phyloP scores from a whole-genome alignment of 2,797 vertebrate species.

The Mormyrops boulengeri region DNA sequence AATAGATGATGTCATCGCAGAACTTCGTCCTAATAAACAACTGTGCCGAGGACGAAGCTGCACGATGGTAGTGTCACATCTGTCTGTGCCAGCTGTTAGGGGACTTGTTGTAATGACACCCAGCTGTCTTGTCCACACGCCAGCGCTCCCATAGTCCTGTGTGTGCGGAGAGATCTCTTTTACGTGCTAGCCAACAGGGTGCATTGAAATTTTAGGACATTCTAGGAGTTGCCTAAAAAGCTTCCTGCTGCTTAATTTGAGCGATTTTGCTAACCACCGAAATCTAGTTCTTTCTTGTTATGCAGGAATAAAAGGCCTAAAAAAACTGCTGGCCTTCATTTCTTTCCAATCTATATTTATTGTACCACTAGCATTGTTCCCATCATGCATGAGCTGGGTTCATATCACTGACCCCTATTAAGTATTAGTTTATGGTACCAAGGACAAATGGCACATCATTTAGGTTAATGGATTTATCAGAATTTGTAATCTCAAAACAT shows the following conservation, averaged over 20 bases:
- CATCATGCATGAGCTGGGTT: not conserved
- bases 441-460: constrained; percentile 26
- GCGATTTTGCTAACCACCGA: not conserved
- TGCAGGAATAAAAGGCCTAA: not conserved
- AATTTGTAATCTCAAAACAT: constrained; percentile 36
- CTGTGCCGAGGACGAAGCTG: not conserved
- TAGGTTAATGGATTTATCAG: constrained; percentile 37
- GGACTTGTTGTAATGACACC: not conserved
- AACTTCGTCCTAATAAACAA: constrained; percentile 2
- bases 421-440: not conserved
- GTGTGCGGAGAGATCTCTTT: not conserved
- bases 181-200: not conserved
- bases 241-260: not conserved
- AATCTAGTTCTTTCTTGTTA: not conserved
- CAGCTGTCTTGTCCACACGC: not conserved
- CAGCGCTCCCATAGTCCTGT: not conserved
- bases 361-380: not conserved
- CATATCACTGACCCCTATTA: not conserved
- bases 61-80: not conserved
- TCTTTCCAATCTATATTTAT: not conserved
- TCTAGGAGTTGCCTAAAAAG: not conserved
- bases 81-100: constrained; percentile 34
- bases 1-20: not conserved
- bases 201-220: not conserved
- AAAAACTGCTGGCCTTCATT: not conserved